Percentiles rank a stretch among this genome's conserved stretches.
Evolutionary conservation across 2,797 vertebrate genomes (phyloP).

Genomic region (Coluber constrictor): DNA sequence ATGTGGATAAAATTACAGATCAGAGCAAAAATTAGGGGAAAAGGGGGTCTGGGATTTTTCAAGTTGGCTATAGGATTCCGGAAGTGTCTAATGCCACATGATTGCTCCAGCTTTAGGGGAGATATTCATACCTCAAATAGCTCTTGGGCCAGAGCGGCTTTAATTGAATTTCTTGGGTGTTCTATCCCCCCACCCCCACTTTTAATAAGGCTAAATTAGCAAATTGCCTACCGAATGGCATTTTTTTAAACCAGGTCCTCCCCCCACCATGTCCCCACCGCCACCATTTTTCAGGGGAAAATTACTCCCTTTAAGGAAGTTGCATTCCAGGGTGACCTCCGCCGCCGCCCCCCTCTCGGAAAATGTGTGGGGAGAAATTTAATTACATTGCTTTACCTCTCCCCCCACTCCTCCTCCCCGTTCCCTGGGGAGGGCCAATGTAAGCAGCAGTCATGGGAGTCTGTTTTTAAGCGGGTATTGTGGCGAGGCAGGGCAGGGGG

Average conservation of each 20-base stretch:
- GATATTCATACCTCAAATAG: slow-evolving; percentile 75
- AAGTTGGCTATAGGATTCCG: slow-evolving; percentile 93
- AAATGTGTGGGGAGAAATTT: slow-evolving; percentile 30
- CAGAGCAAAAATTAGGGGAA: slow-evolving; percentile 96
- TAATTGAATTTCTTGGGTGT: slow-evolving; percentile 76
- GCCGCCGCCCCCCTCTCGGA: background rate
- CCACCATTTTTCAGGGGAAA: slow-evolving; percentile 17
- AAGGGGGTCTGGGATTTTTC: slow-evolving; percentile 95
- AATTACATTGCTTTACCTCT: slow-evolving; percentile 9
- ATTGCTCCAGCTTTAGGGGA: slow-evolving; percentile 80
- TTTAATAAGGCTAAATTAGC: slow-evolving; percentile 73
- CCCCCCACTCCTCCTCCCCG: background rate
- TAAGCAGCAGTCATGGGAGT: background rate
- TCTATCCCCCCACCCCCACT: slow-evolving; percentile 4
- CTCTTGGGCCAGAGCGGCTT: slow-evolving; percentile 72
- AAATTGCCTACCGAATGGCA: slow-evolving; percentile 69
- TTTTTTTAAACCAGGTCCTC: slow-evolving; percentile 53
- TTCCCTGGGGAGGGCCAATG: background rate
- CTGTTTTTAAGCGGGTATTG: background rate
- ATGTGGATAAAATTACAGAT: slow-evolving; percentile 99
- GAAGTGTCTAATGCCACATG: slow-evolving; percentile 86
- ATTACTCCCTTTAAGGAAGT: slow-evolving; percentile 35
- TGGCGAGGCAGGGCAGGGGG: slow-evolving; percentile 23
- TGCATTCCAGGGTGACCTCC: slow-evolving; percentile 20
- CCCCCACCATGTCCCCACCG: background rate